A percentile compares a stretch with the other conserved stretches of the same genome.
Conservation (phyloP, 2,797 vertebrate genomes). For the Microhierax caerulescens region DNA sequence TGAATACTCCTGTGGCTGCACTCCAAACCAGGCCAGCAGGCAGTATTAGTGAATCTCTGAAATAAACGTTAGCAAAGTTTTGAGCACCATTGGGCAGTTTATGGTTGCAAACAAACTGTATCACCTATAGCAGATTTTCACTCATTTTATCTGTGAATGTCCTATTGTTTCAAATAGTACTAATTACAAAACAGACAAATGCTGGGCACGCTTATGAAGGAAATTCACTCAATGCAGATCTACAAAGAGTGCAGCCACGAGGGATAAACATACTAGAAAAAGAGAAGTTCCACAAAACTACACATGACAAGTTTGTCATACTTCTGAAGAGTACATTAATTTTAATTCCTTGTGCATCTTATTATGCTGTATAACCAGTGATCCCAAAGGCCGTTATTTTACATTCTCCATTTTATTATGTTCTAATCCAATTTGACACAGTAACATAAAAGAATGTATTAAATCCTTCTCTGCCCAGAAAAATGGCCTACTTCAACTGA, state of each 20-base stretch:
- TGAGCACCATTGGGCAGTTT: not conserved
- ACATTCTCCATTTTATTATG: not conserved
- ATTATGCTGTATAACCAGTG: not conserved
- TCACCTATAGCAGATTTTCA: not conserved
- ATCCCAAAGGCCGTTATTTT: conserved; percentile 5
- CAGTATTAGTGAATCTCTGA: not conserved
- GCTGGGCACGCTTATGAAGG: not conserved
- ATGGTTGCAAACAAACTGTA: not conserved
- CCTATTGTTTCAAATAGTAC: not conserved
- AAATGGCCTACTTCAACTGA: conserved; percentile 14
- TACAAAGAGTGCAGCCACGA: not conserved
- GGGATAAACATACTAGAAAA: not conserved
- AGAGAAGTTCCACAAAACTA: not conserved
- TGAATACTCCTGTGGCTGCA: not conserved
- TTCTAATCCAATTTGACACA: conserved; percentile 21
- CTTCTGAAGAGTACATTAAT: not conserved
- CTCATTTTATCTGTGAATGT: fast-evolving
- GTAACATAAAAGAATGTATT: not conserved
- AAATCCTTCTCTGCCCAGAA: conserved; percentile 3
- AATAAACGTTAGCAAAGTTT: not conserved
- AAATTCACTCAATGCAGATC: not conserved
- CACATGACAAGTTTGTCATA: not conserved
- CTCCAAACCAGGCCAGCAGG: not conserved
- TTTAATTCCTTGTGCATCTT: not conserved
- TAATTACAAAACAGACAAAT: not conserved